A percentile compares a stretch with the other conserved stretches of the same genome.
Evolutionary conservation across 2,888 invertebrate species (phyloP).

Genomic region (Germaria angustata): DNA sequence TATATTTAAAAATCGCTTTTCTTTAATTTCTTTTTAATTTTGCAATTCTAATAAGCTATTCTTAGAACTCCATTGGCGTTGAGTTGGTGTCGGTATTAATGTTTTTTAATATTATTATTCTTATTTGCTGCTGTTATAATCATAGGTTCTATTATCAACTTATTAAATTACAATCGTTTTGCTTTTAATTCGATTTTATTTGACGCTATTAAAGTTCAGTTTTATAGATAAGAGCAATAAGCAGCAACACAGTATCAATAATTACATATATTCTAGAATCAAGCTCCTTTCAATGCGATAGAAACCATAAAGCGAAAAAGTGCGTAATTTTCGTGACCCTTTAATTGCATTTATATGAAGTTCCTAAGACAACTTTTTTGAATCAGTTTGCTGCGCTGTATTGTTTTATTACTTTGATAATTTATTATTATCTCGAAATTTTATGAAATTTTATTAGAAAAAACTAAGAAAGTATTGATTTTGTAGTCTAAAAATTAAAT

Average conservation of each 20-base stretch:
- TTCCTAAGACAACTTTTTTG: neutral
- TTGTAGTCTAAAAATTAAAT: too few relatives aligned
- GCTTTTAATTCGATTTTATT: neutral
- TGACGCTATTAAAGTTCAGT: conserved; percentile 9
- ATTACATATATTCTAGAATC: neutral
- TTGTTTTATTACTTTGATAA: conserved; percentile 26
- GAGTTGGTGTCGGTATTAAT: neutral
- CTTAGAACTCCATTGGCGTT: neutral
- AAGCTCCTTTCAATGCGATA: neutral
- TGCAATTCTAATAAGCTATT: neutral
- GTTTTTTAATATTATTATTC: neutral
- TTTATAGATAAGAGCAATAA: conserved; percentile 6
- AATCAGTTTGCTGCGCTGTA: conserved; percentile 19
- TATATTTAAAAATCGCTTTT: neutral
- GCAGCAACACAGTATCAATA: neutral
- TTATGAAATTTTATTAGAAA: too few relatives aligned
- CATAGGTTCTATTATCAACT: neutral
- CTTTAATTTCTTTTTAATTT: neutral
- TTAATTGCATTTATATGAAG: neutral
- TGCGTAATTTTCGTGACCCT: too few relatives aligned
- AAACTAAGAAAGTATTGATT: too few relatives aligned
- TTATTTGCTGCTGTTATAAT: neutral
- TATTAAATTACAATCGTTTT: neutral
- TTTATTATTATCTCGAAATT: too few relatives aligned
- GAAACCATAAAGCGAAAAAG: too few relatives aligned